Conservation (phyloP, 1,140 invertebrate genomes). For the Sweltsa coloradensis region DNA sequence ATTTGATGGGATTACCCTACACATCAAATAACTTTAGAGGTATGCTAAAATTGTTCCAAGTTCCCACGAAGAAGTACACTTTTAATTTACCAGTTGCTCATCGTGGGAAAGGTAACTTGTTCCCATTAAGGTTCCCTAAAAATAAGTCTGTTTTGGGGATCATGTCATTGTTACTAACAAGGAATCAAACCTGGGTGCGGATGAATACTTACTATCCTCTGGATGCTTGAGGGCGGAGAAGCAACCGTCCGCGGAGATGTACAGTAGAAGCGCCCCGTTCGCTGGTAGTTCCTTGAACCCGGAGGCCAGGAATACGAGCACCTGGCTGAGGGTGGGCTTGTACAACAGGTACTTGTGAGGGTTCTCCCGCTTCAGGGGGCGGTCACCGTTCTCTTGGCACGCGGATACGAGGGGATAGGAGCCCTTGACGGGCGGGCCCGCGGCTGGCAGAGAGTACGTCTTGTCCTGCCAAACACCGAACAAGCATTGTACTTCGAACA, state of each 20-base stretch:
- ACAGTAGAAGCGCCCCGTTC: slow-evolving; percentile 81
- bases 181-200: too few relatives aligned
- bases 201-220: slow-evolving; percentile 65
- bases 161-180: neutral
- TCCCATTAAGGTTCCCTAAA: too few relatives aligned
- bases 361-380: slow-evolving; percentile 67
- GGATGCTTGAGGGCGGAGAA: slow-evolving; percentile 78
- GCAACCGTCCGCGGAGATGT: slow-evolving; percentile 88
- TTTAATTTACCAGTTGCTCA: too few relatives aligned
- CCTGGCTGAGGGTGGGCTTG: slow-evolving; percentile 88
- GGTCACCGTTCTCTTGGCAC: slow-evolving; percentile 50
- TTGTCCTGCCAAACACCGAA: slow-evolving; percentile 38
- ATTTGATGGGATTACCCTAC: too few relatives aligned
- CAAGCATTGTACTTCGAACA: too few relatives aligned
- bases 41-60: too few relatives aligned
- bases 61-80: too few relatives aligned
- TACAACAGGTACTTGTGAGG: slow-evolving; percentile 95
- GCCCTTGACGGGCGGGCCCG: slow-evolving; percentile 17
- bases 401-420: slow-evolving; percentile 23
- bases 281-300: slow-evolving; percentile 83
- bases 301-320: slow-evolving; percentile 86
- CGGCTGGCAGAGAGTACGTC: slow-evolving; percentile 25
- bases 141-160: too few relatives aligned
- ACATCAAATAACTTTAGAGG: too few relatives aligned
- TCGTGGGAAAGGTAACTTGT: too few relatives aligned